Evolutionary conservation across 2,888 invertebrate species (phyloP), one percentile per base, ranked within the genome.

Genomic region (Drosophila eohydei): DNA sequence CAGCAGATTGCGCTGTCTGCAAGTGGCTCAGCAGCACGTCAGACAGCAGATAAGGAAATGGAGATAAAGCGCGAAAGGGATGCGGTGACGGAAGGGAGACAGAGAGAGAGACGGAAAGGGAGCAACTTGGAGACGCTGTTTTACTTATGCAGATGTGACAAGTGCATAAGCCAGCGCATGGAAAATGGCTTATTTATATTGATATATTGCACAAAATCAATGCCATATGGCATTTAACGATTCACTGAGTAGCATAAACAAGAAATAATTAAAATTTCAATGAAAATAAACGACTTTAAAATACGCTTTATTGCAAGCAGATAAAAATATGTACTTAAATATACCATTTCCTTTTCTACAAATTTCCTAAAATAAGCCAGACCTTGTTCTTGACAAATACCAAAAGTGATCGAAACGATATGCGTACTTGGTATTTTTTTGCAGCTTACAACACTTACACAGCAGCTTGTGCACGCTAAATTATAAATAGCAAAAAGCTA

Each of bases 201-300:
- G 88, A 85, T 85, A 74, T 88, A 83, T 88, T 83, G 86, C 64
- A 44, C 54, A 83, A 74, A 83, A 83, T 88, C 86, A 88, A 58
- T 74, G 78, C 71, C 88, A 83, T 66, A 78, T 78, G 83, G 72
- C 78, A 66, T 63, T 54, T 58, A 55, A 46, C 55, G 46, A 48
- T 16, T 34, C 40, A 36, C 36, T 38, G 74, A 28, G 48, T 44
- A 30, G 50, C 56, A 48, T 51, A 59, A 70, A 70, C 75, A 56
- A 43, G 8, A 71, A 71, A 46, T 50, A 50, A 59, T 40, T 70
- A 43, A 48, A 44, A 56, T 28, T 46, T 8, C 36, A 28, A 36
- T 36, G 14, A 48, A 68, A 50, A 51, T 38, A 46, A 46, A 26
- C 28, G 30, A 38, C 50, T 12, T 21, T 8, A 32, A 8, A 50